Evolutionary conservation across 2,888 invertebrate genomes (phyloP), one percentile per base, ranked within the genome.

Genomic region (Zaprionus lineosus): DNA sequence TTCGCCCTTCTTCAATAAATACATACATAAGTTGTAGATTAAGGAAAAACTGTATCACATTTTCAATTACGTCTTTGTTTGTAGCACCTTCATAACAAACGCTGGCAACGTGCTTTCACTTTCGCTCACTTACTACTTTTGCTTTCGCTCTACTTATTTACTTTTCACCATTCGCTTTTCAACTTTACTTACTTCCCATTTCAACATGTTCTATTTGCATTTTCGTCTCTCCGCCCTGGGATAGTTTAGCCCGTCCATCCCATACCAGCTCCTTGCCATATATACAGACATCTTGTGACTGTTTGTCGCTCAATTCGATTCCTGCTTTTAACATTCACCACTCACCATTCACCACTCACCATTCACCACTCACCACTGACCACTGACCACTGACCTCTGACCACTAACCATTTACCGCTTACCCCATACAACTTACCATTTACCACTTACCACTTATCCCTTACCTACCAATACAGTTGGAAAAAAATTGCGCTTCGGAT

Each of bases 51-150:
- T 86, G 88, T 89, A 89, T 89, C 89, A 89, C 89, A 89, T 87
- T 89, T 89, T 89, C 81, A 83, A 81, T 87, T 89, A 88, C 89
- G 87, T 87, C 86, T 89, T 89, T 88, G 88, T 88, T 88, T 84
- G 86, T 89, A 89, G 89, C 89, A 89, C 89, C 89, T 87, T 78
- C 86, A 77, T 65, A 71, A 70, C 69, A 79, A 73, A 74, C 70
- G 56, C 77, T 58, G 61, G 70, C 61, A 66, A 66, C 51, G 55
- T 65, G 63, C 57, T 63, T 56, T 9, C 24, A 47, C 26, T 9
- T 21, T 7, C 31, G 29, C 11, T 26, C 29, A 21, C 6, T 40
- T 6, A 39, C 24, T 21, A 7, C 39, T 43, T 36, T 8, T 4
- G 7, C 47, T 8, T 24, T 14, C 36, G 8, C 24, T 9, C 16